These are phyloP conservation scores for Yponomeuta evonymella DNA, from an alignment of 2,888 invertebrate genomes.

Conservation along the genomic window DNA sequence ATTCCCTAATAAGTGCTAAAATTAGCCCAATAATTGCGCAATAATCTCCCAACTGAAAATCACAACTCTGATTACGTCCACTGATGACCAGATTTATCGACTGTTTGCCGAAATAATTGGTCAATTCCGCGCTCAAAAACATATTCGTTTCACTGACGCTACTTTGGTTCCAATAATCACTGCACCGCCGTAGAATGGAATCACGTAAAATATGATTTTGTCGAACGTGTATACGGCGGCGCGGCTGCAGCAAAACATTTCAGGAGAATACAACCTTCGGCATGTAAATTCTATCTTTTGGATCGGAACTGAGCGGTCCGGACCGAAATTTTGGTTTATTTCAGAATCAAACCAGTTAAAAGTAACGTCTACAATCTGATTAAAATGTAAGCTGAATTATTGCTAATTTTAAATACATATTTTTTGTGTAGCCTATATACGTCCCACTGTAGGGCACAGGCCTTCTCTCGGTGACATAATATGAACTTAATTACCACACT, in stretches of 20 bases:
- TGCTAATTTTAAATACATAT: too few relatives aligned
- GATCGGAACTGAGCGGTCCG: background rate
- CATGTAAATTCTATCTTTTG: background rate
- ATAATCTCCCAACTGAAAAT: background rate
- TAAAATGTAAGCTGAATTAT: too few relatives aligned
- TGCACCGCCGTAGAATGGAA: constrained; percentile 44
- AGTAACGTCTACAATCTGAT: too few relatives aligned
- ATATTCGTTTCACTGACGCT: background rate
- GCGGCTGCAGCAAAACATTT: constrained; percentile 17
- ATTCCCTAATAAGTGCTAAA: background rate
- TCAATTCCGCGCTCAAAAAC: constrained; percentile 3
- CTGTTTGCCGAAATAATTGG: background rate
- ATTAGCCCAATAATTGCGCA: background rate
- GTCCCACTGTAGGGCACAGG: too few relatives aligned
- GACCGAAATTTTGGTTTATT: background rate
- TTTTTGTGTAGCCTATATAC: too few relatives aligned
- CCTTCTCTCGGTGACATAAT: too few relatives aligned
- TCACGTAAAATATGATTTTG: constrained; percentile 70
- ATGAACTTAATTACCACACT: too few relatives aligned
- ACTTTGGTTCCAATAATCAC: constrained; percentile 14
- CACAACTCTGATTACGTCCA: background rate
- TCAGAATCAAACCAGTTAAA: too few relatives aligned
- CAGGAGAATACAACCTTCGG: background rate
- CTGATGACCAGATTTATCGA: background rate
- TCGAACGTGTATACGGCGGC: constrained; percentile 48